Evolutionary conservation across 2,797 vertebrate species (phyloP).

Genomic region (Leptodactylus fallax): DNA sequence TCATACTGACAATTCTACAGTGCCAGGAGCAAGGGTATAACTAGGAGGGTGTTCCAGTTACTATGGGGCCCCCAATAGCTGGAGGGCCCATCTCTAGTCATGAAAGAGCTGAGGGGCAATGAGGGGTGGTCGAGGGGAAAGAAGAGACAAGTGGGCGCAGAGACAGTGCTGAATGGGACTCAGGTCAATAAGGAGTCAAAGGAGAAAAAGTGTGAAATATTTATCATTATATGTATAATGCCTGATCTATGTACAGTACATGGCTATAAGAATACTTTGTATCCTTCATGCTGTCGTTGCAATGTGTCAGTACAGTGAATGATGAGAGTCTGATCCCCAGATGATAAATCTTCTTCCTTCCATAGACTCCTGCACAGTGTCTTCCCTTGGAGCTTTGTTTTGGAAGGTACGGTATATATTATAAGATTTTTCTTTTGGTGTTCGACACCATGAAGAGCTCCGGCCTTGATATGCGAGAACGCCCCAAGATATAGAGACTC

Average conservation of each 20-base stretch:
- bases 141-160: no score
- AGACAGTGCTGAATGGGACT: no score
- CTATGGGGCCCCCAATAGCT: no score
- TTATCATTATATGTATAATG: not conserved
- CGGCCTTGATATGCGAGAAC: constrained; percentile 40
- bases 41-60: no score
- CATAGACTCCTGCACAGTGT: not conserved
- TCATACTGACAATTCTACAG: no score
- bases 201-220: no score
- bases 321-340: not conserved
- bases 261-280: not conserved
- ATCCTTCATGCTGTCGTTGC: not conserved
- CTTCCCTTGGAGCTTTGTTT: not conserved
- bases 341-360: not conserved
- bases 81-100: no score
- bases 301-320: not conserved
- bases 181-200: no score
- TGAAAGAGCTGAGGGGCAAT: no score
- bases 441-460: constrained; percentile 1
- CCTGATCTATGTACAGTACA: not conserved
- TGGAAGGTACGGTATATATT: not conserved
- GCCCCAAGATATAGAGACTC: constrained; percentile 45
- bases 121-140: no score
- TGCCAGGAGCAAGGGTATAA: no score
- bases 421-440: not conserved